Conservation (phyloP, 2,888 invertebrate genomes). For the Sepioteuthis lessoniana region DNA sequence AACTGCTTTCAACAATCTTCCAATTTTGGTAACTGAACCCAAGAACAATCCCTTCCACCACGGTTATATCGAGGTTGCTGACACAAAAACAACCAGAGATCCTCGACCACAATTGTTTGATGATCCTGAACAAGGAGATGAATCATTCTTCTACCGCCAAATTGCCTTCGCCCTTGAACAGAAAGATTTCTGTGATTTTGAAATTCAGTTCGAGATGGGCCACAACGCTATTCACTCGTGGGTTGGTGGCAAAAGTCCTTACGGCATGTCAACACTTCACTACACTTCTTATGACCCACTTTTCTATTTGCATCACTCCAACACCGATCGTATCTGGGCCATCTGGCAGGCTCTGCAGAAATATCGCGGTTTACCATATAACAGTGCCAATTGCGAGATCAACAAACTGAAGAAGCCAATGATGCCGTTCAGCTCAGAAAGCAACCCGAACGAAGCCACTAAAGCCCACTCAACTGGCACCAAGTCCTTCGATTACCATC, state of each 20-base stretch:
- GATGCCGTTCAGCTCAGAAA: constrained; percentile 51
- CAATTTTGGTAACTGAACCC: constrained; percentile 50
- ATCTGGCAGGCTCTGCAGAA: constrained; percentile 58
- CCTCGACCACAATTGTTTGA: constrained; percentile 55
- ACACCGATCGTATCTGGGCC: constrained; percentile 55
- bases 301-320: constrained; percentile 57
- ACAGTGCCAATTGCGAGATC: constrained; percentile 56
- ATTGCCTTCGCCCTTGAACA: constrained; percentile 50
- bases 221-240: constrained; percentile 54
- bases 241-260: constrained; percentile 52
- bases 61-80: constrained; percentile 43
- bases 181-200: constrained; percentile 52
- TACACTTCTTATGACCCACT: constrained; percentile 58
- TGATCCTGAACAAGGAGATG: constrained; percentile 54
- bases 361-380: constrained; percentile 52
- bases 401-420: constrained; percentile 50
- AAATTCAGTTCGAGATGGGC: constrained; percentile 53
- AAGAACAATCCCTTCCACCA: constrained; percentile 56
- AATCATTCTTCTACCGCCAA: constrained; percentile 56
- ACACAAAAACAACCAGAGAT: constrained; percentile 52
- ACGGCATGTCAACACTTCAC: constrained; percentile 55
- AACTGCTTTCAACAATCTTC: background rate
- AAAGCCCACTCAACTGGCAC: constrained; percentile 50
- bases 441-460: constrained; percentile 50
- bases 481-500: constrained; percentile 54